Conservation (phyloP, 2,797 vertebrate species). For the Momotus momota region DNA sequence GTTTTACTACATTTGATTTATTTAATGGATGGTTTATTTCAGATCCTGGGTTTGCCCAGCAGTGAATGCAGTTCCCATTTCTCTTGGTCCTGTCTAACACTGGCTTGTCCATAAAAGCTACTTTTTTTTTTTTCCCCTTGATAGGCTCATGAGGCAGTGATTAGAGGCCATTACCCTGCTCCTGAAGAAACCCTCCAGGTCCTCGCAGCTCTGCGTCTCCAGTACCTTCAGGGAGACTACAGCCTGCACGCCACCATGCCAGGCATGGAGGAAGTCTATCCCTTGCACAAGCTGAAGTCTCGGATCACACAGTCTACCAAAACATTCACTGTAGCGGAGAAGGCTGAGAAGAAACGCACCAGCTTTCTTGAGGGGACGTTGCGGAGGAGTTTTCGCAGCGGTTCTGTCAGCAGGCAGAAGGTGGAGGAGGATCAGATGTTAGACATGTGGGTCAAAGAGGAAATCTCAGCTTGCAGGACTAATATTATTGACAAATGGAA, state of each 20-base stretch:
- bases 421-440: slow-evolving; percentile 90
- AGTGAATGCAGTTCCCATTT: background rate
- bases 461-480: slow-evolving; percentile 84
- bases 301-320: slow-evolving; percentile 92
- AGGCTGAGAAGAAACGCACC: slow-evolving; percentile 88
- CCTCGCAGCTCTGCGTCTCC: slow-evolving; percentile 91
- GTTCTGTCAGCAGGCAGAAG: slow-evolving; percentile 85
- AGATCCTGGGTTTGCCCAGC: background rate
- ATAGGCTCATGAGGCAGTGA: slow-evolving; percentile 95
- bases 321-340: slow-evolving; percentile 79
- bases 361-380: slow-evolving; percentile 96
- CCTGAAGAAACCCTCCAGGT: slow-evolving; percentile 96
- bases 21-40: background rate
- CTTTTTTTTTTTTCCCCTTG: background rate
- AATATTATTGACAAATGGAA: slow-evolving; percentile 94
- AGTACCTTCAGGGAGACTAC: slow-evolving; percentile 91
- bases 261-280: slow-evolving; percentile 90
- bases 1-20: background rate
- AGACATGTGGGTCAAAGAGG: slow-evolving; percentile 94
- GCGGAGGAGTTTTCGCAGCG: slow-evolving; percentile 91
- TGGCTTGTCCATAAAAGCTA: background rate
- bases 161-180: slow-evolving; percentile 93
- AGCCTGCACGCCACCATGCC: slow-evolving; percentile 76
- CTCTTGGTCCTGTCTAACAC: background rate
- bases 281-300: slow-evolving; percentile 86